These are phyloP conservation scores for Octopus sinensis DNA, from an alignment of 1,140 invertebrate species.

Conservation along the genomic window DNA sequence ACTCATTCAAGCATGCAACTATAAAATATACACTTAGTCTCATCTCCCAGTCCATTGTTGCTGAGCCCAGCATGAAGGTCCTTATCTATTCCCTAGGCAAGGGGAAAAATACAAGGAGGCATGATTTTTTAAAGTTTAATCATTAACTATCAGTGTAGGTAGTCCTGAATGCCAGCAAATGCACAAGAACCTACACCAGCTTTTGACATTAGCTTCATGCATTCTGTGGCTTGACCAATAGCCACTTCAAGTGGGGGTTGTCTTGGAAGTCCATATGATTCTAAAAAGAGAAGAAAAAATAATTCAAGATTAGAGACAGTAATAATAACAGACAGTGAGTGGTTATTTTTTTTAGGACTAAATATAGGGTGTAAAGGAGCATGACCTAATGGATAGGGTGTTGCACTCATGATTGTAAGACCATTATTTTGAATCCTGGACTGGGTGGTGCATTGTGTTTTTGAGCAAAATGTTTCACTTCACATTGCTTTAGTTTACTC, in stretches of 20 bases:
- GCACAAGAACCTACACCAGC: constrained; percentile 88
- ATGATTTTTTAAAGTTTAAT: too few relatives aligned
- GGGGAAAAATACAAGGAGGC: neutral
- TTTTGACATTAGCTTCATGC: constrained; percentile 84
- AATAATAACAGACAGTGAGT: too few relatives aligned
- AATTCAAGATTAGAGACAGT: neutral
- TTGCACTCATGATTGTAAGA: too few relatives aligned
- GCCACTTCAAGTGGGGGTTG: constrained; percentile 88
- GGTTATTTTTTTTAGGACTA: neutral
- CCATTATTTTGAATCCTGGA: too few relatives aligned
- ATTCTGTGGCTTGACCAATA: constrained; percentile 81
- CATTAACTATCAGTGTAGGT: constrained; percentile 46
- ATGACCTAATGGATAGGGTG: too few relatives aligned
- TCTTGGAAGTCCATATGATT: constrained; percentile 82
- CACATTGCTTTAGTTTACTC: too few relatives aligned
- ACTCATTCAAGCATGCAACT: constrained; percentile 3
- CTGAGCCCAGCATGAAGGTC: neutral
- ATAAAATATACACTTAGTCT: neutral
- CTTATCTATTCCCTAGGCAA: neutral
- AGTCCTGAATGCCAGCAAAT: constrained; percentile 70
- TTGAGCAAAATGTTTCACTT: too few relatives aligned
- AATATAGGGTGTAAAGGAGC: neutral
- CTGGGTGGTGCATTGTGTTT: too few relatives aligned
- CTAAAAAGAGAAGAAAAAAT: constrained; percentile 60
- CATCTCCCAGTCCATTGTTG: neutral